Evolutionary conservation across 2,888 invertebrate species (phyloP), one percentile per base, ranked within the genome.

Genomic region (Eupithecia abbreviata): DNA sequence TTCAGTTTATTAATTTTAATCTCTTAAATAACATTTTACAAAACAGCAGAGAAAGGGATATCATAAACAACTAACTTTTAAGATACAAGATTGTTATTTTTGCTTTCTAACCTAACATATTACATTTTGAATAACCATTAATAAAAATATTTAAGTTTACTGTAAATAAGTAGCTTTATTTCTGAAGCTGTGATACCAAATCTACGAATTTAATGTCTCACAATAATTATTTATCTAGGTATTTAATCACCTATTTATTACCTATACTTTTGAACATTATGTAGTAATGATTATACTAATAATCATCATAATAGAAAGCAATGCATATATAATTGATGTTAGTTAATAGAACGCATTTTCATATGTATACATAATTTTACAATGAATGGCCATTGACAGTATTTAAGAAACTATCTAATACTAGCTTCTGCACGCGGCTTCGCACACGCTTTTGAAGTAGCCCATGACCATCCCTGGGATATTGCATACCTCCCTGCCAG

Each of bases 11-110:
- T 82, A 78, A 80, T 81, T 83, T 82, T 84, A 84, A 83, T 84
- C 71, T 79, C 84, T 85, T 86, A 86, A 76, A 82, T 77, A 84
- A 86, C 84, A 83, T 75, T 81, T 82, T 82, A 82, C 77, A 84
- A 84, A 84, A 84, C 81, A 83, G 82, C 77, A 79, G 30, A 30
- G 30, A 30, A 81, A 83, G 80, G 80, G 81, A 81, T 80, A 82
- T 80, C 74, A 79, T 83, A 78, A 74, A 80, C 77, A 82, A 79
- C 81, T 82, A 79, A 68, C 80, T 76, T 76, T 66, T 62, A 72
- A 71, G 76, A 76, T 81, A 80, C 72, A 77, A 58, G 71, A 74
- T 58, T 71, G 62, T 71, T 55, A 75, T 72, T 71, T 45, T 42
- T 13, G 43, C 71, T n/a, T n/a, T n/a, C n/a, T n/a, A n/a, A 78